Evolutionary conservation across 2,888 invertebrate genomes (phyloP), one percentile per base, ranked within the genome.

Genomic region (Caenorhabditis sinica): DNA sequence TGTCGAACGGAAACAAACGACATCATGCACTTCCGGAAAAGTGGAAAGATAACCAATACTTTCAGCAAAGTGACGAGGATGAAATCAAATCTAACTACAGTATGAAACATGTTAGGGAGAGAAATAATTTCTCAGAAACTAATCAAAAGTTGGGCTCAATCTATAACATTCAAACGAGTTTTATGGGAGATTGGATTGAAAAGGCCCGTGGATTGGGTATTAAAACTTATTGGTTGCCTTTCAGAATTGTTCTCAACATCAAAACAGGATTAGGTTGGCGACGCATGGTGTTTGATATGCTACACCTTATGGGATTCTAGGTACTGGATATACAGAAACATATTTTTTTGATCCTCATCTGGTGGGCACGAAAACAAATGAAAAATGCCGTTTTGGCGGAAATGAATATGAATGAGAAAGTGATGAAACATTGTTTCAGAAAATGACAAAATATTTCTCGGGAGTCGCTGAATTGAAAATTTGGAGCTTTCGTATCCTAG

Each of bases 1-100:
- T 30, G 17, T 28, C 20, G 40, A 69, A 56, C 79, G 71, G 79
- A 79, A 79, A 17, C 33, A 40, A 63, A 43, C 71, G 56, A 79
- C 65, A 79, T 79, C 79, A 79, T 79, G 71, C 71, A 79, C 61
- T 79, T 79, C 79, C 79, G 40, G 61, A 53, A 45, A 69, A 68
- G 43, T 68, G 23, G 36, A 43, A 69, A 63, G 49, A 65, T 45
- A 68, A 60, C 40, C 53, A 56, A 9, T 36, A n/a, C 20, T 45
- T 53, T 53, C 28, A 33, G 30, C 23, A 23, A 68, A 68, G n/a
- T 68, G 68, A 68, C 49, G 68, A 51, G 56, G 15, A 9, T 1
- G 15, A 28, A 56, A 15, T 56, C 23, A 28, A 56, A 49, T 20
- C 28, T 25, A 13, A 23, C 53, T 69, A 36, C 36, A 69, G 51